phyloP scores from a whole-genome alignment of 1,140 invertebrate species.

The Nasonia longicornis region DNA sequence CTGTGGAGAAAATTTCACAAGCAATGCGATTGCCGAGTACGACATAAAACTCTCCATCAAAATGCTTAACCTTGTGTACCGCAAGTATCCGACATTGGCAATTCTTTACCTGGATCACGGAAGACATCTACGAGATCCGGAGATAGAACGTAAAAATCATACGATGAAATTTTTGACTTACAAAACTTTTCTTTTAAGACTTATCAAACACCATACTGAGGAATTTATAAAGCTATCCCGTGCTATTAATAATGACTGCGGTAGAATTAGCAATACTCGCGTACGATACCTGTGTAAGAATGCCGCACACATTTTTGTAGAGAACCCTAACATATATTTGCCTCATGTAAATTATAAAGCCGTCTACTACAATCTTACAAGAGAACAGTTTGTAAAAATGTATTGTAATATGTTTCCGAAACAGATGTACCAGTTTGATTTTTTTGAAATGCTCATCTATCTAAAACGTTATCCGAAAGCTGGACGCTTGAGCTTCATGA shows the following conservation, averaged over 20 bases:
- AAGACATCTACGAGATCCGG: no score
- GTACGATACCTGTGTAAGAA: no score
- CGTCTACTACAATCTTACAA: not conserved
- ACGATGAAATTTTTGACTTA: not conserved
- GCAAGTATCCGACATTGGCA: conserved; percentile 47
- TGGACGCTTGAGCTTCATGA: not conserved
- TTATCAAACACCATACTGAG: not conserved
- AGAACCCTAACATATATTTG: no score
- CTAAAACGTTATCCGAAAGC: not conserved
- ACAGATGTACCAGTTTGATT: not conserved
- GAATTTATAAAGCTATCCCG: not conserved
- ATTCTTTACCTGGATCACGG: conserved; percentile 32
- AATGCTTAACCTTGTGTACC: conserved; percentile 43
- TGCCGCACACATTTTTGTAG: no score
- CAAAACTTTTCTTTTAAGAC: conserved; percentile 8
- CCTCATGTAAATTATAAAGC: not conserved
- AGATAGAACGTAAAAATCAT: not conserved
- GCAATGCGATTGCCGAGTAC: conserved; percentile 29
- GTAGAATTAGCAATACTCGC: no score
- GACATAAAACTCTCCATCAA: conserved; percentile 39
- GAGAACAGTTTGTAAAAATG: not conserved
- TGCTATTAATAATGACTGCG: no score
- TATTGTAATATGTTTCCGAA: not conserved
- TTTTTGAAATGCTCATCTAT: not conserved
- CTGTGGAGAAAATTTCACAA: conserved; percentile 52